Evolutionary conservation across 2,888 invertebrate species (phyloP).

Genomic region (Megamerina dolium): DNA sequence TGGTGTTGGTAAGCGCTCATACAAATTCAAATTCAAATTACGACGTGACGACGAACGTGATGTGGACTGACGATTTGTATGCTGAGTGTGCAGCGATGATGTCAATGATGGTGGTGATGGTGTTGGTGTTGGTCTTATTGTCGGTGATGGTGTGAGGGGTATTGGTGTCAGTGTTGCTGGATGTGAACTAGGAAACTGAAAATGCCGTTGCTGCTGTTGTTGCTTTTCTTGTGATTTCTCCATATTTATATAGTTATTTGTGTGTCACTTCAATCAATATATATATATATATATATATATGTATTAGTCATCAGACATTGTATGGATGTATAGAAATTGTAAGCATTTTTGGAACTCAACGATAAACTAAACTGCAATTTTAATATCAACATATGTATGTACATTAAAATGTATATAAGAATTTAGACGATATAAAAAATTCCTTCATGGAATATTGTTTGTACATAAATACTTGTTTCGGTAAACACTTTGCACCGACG

Average conservation of each 20-base stretch:
- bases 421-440: no score
- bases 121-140: slow-evolving; percentile 15
- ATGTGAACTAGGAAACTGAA: slow-evolving; percentile 17
- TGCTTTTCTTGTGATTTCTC: background rate
- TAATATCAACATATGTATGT: no score
- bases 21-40: slow-evolving; percentile 19
- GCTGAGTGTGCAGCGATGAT: no score
- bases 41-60: slow-evolving; percentile 21
- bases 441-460: no score
- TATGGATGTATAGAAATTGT: no score
- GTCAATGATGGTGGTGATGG: slow-evolving; percentile 14
- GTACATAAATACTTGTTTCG: no score
- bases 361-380: no score
- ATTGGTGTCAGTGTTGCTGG: slow-evolving; percentile 7
- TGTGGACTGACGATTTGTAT: slow-evolving; percentile 17
- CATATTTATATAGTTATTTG: no score
- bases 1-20: slow-evolving; percentile 36
- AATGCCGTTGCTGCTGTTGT: slow-evolving; percentile 19
- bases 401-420: no score
- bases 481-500: no score
- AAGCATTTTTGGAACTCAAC: no score
- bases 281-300: background rate
- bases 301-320: background rate
- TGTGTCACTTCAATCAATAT: background rate
- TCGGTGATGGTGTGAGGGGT: slow-evolving; percentile 24